Percentiles rank a stretch among this genome's conserved stretches.
These are phyloP conservation scores for Taphrorychus bicolor DNA, from an alignment of 2,888 invertebrate genomes.

Conservation along the genomic window DNA sequence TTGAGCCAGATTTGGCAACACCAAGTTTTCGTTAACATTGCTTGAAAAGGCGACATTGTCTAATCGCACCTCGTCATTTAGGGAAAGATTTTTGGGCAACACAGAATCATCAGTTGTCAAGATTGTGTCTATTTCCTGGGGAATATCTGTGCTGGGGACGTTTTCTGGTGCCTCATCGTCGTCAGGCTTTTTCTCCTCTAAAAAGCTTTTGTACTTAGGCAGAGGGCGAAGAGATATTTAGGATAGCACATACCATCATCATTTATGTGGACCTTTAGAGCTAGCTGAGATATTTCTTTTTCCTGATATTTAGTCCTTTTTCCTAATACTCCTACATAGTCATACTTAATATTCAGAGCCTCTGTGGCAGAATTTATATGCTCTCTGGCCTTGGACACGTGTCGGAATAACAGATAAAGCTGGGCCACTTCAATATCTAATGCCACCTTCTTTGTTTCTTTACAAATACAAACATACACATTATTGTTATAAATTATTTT, in stretches of 20 bases:
- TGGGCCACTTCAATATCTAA: constrained; percentile 68
- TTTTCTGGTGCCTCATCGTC: background rate
- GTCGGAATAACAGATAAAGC: constrained; percentile 76
- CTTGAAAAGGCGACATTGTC: constrained; percentile 76
- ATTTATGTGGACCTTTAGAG: constrained; percentile 67
- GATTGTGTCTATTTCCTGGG: constrained; percentile 20
- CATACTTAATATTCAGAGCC: constrained; percentile 70
- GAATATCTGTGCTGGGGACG: background rate
- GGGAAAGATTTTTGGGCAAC: constrained; percentile 71
- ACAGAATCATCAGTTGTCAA: constrained; percentile 60
- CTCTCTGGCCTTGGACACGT: constrained; percentile 73
- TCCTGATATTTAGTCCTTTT: constrained; percentile 90
- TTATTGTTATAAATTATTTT: too few relatives aligned
- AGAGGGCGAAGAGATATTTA: too few relatives aligned
- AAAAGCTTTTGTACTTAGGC: too few relatives aligned
- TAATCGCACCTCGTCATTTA: constrained; percentile 88
- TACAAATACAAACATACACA: background rate
- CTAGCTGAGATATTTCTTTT: constrained; percentile 82
- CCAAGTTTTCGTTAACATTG: constrained; percentile 55
- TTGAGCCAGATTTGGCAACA: constrained; percentile 76
- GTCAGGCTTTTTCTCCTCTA: constrained; percentile 1
- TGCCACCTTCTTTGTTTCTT: constrained; percentile 50
- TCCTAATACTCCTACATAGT: constrained; percentile 81
- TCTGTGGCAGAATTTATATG: constrained; percentile 70
- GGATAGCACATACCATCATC: constrained; percentile 6